A percentile compares a stretch with the other conserved stretches of the same genome.
Conservation (phyloP, 2,113 vertebrate genomes). For the Acanthochromis polyacanthus region DNA sequence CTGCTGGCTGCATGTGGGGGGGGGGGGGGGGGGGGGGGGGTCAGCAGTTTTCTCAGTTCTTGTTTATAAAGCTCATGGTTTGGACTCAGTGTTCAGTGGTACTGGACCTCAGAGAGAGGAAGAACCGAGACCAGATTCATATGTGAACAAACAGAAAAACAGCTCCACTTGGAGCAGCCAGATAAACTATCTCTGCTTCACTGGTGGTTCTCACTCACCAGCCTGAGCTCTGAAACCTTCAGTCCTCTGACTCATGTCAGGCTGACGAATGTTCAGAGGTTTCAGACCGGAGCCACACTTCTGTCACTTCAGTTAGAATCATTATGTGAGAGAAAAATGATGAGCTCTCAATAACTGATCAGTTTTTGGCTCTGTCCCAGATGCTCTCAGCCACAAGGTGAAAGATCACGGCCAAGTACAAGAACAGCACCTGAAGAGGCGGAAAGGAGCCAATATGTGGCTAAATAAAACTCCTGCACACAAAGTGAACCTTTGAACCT, state of each 20-base stretch:
- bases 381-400: neutral
- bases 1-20: conserved; percentile 19
- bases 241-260: conserved; percentile 39
- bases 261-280: conserved; percentile 32
- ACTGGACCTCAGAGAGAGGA: conserved; percentile 30
- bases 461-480: too few species aligned
- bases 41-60: conserved; percentile 42
- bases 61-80: conserved; percentile 60
- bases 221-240: conserved; percentile 5
- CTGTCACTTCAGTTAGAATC: neutral
- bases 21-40: too few species aligned
- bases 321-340: neutral
- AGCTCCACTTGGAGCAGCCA: conserved; percentile 42
- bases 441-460: neutral
- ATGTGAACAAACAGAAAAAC: conserved; percentile 33
- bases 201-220: conserved; percentile 41
- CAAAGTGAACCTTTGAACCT: too few species aligned
- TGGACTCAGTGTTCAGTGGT: conserved; percentile 22
- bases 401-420: conserved; percentile 9
- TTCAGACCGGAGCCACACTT: conserved; percentile 6
- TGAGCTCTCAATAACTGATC: neutral
- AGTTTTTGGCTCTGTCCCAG: neutral
- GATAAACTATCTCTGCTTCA: conserved; percentile 61
- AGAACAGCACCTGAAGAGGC: neutral
- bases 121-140: conserved; percentile 49